Percentiles rank a stretch among this genome's conserved stretches.
Evolutionary conservation across 2,797 vertebrate species (phyloP).

Genomic region (Paratrypauchen microcephalus): DNA sequence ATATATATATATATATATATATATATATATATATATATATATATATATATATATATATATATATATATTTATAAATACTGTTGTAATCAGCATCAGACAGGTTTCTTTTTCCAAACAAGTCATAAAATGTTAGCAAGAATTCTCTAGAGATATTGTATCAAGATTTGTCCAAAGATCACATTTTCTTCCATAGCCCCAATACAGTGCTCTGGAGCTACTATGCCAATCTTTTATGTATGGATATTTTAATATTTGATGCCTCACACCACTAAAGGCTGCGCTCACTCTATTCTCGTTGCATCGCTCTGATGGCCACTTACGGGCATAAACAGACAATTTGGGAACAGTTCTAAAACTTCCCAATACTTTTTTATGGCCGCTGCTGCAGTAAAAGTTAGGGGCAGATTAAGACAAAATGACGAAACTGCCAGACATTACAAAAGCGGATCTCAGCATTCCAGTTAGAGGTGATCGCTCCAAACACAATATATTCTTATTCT

Average conservation of each 20-base stretch:
- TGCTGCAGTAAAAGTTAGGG: constrained; percentile 23
- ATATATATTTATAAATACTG: too few relatives aligned
- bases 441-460: constrained; percentile 36
- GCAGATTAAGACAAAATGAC: constrained; percentile 46
- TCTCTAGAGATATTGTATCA: too few relatives aligned
- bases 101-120: too few relatives aligned
- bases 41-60: too few relatives aligned
- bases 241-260: background rate
- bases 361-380: constrained; percentile 6
- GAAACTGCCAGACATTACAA: constrained; percentile 36
- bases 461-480: constrained; percentile 36
- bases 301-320: background rate
- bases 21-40: too few relatives aligned
- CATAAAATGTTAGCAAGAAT: too few relatives aligned
- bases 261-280: background rate
- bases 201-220: background rate
- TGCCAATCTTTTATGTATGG: background rate
- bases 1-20: too few relatives aligned
- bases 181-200: too few relatives aligned
- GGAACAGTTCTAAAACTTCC: background rate
- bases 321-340: background rate
- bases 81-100: too few relatives aligned
- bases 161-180: too few relatives aligned
- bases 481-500: constrained; percentile 31
- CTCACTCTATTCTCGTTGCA: background rate